Evolutionary conservation across 2,113 vertebrate species (phyloP).

Genomic region (Hippocampus guttulatus): DNA sequence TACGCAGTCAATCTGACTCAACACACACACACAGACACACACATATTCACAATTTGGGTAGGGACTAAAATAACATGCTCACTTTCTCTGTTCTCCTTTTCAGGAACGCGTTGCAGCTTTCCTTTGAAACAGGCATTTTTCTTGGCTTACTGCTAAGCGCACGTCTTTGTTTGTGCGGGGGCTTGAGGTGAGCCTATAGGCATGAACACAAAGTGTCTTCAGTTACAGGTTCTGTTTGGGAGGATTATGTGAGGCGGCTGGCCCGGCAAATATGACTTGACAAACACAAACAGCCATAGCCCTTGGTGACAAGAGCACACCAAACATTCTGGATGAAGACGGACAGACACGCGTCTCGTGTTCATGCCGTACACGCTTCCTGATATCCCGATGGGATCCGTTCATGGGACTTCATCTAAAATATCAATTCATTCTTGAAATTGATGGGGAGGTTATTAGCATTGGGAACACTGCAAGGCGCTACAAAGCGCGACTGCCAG

Average conservation of each 20-base stretch:
- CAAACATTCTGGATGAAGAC: slow-evolving; percentile 15
- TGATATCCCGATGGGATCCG: slow-evolving; percentile 12
- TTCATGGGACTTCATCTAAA: too few relatives aligned
- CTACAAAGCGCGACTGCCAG: neutral
- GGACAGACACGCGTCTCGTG: slow-evolving; percentile 27
- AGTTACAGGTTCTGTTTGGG: slow-evolving; percentile 6
- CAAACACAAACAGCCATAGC: slow-evolving; percentile 40
- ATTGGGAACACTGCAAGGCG: neutral
- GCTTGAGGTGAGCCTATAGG: neutral
- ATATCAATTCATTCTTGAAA: too few relatives aligned
- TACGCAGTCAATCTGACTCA: slow-evolving; percentile 10
- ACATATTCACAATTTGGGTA: slow-evolving; percentile 33
- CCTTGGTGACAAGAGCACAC: slow-evolving; percentile 30
- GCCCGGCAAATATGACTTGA: slow-evolving; percentile 42
- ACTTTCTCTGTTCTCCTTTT: slow-evolving; percentile 75
- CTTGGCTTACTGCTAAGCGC: slow-evolving; percentile 16
- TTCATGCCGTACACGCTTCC: slow-evolving; percentile 21
- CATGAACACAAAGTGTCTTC: slow-evolving; percentile 7
- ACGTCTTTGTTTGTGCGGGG: neutral
- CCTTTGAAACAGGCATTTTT: slow-evolving; percentile 31
- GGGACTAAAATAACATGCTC: slow-evolving; percentile 64
- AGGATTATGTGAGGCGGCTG: slow-evolving; percentile 33
- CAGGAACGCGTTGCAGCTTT: slow-evolving; percentile 58
- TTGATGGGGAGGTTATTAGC: neutral
- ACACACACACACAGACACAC: slow-evolving; percentile 1